These are phyloP conservation scores for Stegastes partitus DNA, from an alignment of 2,113 vertebrate species.

Conservation along the genomic window DNA sequence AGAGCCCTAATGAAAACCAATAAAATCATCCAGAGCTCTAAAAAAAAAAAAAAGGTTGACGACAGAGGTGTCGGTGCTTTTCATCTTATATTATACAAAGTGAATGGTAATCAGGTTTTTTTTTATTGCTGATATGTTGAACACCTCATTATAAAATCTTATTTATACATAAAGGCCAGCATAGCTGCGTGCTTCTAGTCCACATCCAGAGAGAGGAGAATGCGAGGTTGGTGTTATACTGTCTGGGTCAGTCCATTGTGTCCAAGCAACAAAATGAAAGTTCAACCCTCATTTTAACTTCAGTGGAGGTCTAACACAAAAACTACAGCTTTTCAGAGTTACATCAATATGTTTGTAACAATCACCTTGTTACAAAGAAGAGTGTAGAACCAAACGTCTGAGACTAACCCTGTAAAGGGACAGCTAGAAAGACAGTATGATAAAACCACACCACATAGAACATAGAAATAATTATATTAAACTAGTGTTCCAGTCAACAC, in stretches of 20 bases:
- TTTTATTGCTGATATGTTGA: conserved; percentile 80
- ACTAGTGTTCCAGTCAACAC: conserved; percentile 29
- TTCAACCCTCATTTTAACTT: conserved; percentile 23
- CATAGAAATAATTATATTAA: conserved; percentile 42
- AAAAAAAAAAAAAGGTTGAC: not conserved
- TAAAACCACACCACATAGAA: conserved; percentile 43
- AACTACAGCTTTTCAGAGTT: not conserved
- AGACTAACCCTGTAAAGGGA: conserved; percentile 3
- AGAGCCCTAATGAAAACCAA: not conserved
- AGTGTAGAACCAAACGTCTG: conserved; percentile 9
- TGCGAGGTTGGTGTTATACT: not conserved
- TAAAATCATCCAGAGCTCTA: not conserved
- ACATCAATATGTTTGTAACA: not conserved
- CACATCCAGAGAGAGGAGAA: conserved; percentile 41
- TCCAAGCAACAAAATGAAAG: conserved; percentile 35
- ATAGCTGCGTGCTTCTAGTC: conserved; percentile 56
- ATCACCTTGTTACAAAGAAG: conserved; percentile 22
- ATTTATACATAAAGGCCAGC: conserved; percentile 71
- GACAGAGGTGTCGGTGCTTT: no score
- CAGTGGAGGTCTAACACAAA: conserved; percentile 32
- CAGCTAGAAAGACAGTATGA: conserved; percentile 37
- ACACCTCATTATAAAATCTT: conserved; percentile 80
- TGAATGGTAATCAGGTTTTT: conserved; percentile 46
- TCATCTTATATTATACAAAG: not conserved
- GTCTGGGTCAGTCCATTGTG: conserved; percentile 23